These are phyloP conservation scores for Ips typographus DNA, from an alignment of 1,140 invertebrate species.

Conservation along the genomic window DNA sequence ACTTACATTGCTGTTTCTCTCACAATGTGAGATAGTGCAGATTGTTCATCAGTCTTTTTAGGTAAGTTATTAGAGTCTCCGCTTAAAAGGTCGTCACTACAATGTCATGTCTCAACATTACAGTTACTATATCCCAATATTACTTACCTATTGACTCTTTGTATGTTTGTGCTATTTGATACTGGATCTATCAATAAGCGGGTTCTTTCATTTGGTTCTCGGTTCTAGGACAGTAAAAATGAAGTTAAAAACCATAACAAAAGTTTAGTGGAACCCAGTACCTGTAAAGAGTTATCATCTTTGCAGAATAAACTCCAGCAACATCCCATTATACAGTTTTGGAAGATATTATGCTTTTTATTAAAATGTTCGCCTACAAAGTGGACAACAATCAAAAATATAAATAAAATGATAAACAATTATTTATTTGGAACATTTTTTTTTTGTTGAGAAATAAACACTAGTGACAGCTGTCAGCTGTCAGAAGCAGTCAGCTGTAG, in stretches of 20 bases:
- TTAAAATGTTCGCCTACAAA: no score
- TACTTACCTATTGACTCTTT: constrained; percentile 59
- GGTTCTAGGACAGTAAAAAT: constrained; percentile 53
- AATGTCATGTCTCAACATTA: constrained; percentile 18
- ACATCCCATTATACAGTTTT: constrained; percentile 46
- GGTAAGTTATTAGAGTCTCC: constrained; percentile 66
- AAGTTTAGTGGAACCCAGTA: constrained; percentile 31
- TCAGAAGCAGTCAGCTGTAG: no score
- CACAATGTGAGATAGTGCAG: constrained; percentile 80
- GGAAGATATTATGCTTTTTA: no score
- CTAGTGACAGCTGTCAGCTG: no score
- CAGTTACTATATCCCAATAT: background rate
- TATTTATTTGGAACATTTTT: no score
- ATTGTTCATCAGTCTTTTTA: constrained; percentile 85
- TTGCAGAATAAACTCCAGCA: constrained; percentile 53
- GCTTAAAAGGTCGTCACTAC: constrained; percentile 65
- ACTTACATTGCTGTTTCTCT: constrained; percentile 85
- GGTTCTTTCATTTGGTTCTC: constrained; percentile 67
- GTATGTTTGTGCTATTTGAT: constrained; percentile 64
- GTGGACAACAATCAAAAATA: no score
- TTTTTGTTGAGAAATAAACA: no score
- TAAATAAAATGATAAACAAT: no score
- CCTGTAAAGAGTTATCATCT: constrained; percentile 50
- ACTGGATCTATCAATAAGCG: constrained; percentile 69
- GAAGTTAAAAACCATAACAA: constrained; percentile 13